Conservation (phyloP, 2,888 invertebrate species). For the Brachyopa scutellaris region DNA sequence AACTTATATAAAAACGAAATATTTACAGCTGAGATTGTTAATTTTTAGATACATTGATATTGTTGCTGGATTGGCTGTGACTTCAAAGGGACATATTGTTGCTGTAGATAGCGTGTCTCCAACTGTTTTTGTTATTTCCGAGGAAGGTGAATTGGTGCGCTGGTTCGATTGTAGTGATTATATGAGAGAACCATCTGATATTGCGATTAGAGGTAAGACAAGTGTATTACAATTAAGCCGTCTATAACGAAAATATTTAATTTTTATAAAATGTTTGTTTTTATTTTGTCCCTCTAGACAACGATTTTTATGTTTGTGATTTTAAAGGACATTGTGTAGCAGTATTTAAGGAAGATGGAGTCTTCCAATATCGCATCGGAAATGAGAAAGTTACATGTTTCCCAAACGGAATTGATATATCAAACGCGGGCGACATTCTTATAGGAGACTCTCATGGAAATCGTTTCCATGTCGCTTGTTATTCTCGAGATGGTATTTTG, state of each 20-base stretch:
- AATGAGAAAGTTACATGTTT: constrained; percentile 98
- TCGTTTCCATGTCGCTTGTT: constrained; percentile 98
- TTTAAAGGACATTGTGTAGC: constrained; percentile 99
- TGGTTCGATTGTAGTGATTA: constrained; percentile 99
- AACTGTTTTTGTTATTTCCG: constrained; percentile 96
- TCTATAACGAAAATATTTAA: neutral
- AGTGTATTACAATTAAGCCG: neutral
- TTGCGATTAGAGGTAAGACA: constrained; percentile 92
- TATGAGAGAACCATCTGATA: constrained; percentile 98
- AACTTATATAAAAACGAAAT: too few species aligned
- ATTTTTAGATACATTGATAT: constrained; percentile 89
- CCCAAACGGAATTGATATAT: constrained; percentile 98
- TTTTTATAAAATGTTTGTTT: constrained; percentile 3
- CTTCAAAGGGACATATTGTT: constrained; percentile 95
- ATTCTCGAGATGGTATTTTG: constrained; percentile 92
- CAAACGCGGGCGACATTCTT: constrained; percentile 97
- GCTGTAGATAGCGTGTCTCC: constrained; percentile 99
- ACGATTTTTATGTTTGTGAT: constrained; percentile 97
- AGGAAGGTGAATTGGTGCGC: constrained; percentile 94
- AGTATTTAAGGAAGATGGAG: constrained; percentile 96
- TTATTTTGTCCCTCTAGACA: constrained; percentile 84
- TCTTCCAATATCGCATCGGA: constrained; percentile 95
- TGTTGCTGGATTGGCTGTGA: constrained; percentile 97
- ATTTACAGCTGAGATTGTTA: neutral
- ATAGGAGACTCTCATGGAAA: constrained; percentile 99